Percentiles rank a stretch among this genome's conserved stretches.
Evolutionary conservation across 2,888 invertebrate genomes (phyloP).

Genomic region (Celastrina argiolus): DNA sequence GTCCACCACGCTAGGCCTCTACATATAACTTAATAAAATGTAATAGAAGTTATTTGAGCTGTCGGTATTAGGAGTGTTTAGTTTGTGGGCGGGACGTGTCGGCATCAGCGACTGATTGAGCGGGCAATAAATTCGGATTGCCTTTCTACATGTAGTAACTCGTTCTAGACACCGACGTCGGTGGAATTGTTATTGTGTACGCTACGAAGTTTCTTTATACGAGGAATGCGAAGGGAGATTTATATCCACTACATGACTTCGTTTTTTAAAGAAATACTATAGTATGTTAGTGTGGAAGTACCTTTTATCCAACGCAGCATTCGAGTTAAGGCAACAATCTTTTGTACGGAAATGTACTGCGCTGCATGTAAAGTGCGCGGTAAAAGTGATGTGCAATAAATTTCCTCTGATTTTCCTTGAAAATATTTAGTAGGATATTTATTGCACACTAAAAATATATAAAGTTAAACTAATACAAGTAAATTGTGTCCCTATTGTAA

Average conservation of each 20-base stretch:
- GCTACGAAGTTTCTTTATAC: constrained; percentile 20
- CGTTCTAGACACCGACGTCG: constrained; percentile 31
- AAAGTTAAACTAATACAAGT: too few species aligned
- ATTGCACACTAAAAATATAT: too few species aligned
- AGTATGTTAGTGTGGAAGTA: too few species aligned
- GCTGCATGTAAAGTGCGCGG: too few species aligned
- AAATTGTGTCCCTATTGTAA: too few species aligned
- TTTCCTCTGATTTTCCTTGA: too few species aligned
- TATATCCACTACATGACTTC: constrained; percentile 4
- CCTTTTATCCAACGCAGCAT: too few species aligned
- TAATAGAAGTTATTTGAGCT: constrained; percentile 13
- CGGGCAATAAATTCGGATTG: constrained; percentile 58
- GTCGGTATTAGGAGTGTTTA: constrained; percentile 38
- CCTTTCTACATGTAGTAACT: constrained; percentile 47
- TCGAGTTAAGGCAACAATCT: too few species aligned
- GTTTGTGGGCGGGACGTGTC: constrained; percentile 37
- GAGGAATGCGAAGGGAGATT: constrained; percentile 11
- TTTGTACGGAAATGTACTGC: too few species aligned
- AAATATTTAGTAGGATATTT: too few species aligned
- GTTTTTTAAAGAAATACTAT: neutral
- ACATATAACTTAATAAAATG: neutral
- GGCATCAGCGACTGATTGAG: constrained; percentile 56
- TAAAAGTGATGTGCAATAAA: too few species aligned
- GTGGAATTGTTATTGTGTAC: constrained; percentile 24
- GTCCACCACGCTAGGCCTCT: too few species aligned